These are phyloP conservation scores for Ophion costatus DNA, from an alignment of 2,888 invertebrate species.

Conservation along the genomic window DNA sequence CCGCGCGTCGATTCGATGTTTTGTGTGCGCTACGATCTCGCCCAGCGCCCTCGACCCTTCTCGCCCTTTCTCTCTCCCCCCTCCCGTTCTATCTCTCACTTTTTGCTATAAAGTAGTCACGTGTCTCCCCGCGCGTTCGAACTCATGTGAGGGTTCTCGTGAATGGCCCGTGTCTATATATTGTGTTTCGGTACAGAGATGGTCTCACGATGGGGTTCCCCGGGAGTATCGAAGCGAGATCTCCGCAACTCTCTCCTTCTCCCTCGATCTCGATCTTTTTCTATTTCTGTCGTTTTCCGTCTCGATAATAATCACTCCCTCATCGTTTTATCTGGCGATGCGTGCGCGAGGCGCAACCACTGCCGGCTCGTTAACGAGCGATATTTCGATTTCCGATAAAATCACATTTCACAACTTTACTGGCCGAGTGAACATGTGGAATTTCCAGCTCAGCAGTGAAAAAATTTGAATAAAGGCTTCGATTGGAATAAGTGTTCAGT, in stretches of 20 bases:
- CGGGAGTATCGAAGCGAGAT: constrained; percentile 59
- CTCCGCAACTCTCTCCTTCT: constrained; percentile 42
- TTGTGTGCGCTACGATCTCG: constrained; percentile 31
- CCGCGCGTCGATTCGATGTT: constrained; percentile 65
- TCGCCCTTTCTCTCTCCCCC: constrained; percentile 54
- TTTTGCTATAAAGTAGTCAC: constrained; percentile 79
- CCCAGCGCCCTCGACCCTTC: constrained; percentile 60
- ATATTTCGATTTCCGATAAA: constrained; percentile 52
- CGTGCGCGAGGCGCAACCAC: constrained; percentile 61
- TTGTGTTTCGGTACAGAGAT: constrained; percentile 78
- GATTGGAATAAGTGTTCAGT: no score
- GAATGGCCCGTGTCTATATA: constrained; percentile 70
- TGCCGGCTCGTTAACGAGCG: constrained; percentile 69
- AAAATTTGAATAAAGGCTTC: background rate
- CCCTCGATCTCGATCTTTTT: constrained; percentile 38
- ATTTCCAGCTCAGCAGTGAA: background rate
- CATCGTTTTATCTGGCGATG: constrained; percentile 34
- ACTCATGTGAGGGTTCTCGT: constrained; percentile 70
- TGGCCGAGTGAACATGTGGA: background rate
- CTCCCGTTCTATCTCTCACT: constrained; percentile 42
- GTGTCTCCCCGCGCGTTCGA: constrained; percentile 72
- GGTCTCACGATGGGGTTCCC: constrained; percentile 78
- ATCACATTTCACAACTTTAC: background rate
- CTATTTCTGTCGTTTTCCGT: constrained; percentile 30
- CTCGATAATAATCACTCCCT: constrained; percentile 45